These are phyloP conservation scores for Heliangelus exortis DNA, from an alignment of 2,797 vertebrate species.

Conservation along the genomic window DNA sequence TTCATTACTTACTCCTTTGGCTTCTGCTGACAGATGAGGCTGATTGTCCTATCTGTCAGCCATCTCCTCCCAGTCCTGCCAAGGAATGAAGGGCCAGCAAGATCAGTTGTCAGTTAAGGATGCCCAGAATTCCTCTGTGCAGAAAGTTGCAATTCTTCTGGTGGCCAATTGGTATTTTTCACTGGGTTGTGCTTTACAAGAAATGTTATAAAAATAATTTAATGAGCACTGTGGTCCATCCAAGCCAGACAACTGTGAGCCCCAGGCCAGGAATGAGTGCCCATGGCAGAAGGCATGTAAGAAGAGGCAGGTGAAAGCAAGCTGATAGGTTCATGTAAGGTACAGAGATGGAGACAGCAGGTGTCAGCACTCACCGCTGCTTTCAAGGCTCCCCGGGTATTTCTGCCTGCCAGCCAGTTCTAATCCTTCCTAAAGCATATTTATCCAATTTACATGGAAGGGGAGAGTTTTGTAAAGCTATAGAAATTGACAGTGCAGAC, in stretches of 20 bases:
- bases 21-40: neutral
- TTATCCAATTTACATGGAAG: neutral
- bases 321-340: neutral
- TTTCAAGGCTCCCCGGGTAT: neutral
- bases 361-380: neutral
- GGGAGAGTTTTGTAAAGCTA: neutral
- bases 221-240: neutral
- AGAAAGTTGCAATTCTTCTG: neutral
- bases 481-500: neutral
- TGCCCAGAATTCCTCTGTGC: neutral
- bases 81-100: neutral
- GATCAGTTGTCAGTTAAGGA: neutral
- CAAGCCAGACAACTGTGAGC: neutral
- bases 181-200: neutral
- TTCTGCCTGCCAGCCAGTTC: neutral
- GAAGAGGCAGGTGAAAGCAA: neutral
- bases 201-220: neutral
- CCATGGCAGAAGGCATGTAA: neutral
- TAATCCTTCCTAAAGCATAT: neutral
- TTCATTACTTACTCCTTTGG: slow-evolving; percentile 10
- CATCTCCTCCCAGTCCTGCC: neutral
- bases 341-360: neutral
- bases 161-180: rapidly evolving
- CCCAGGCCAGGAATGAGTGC: neutral
- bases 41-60: neutral